Evolutionary conservation across 2,888 invertebrate species (phyloP).

Genomic region (Osmoderma eremita): DNA sequence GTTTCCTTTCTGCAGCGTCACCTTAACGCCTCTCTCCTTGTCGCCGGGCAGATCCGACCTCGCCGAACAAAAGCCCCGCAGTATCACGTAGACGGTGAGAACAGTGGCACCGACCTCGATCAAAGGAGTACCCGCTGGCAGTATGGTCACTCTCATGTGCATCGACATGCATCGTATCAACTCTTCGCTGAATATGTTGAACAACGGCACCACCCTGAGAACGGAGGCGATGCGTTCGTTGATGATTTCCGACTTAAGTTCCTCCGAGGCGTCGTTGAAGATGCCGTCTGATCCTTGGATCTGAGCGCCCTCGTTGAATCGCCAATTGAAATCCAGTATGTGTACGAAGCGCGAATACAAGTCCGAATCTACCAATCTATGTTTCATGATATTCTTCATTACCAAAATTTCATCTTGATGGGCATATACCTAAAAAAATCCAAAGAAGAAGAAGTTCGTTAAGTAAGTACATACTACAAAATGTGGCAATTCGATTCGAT

Average conservation of each 20-base stretch:
- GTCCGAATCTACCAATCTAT: conserved; percentile 64
- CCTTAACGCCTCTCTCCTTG: conserved; percentile 31
- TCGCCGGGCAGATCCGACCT: conserved; percentile 45
- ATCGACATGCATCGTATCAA: conserved; percentile 32
- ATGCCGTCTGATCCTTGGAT: conserved; percentile 40
- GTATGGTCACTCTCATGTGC: conserved; percentile 36
- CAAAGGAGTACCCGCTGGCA: conserved; percentile 42
- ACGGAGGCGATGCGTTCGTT: conserved; percentile 39
- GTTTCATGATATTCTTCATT: conserved; percentile 66
- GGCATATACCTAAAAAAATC: conserved; percentile 6
- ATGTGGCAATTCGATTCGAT: too few relatives aligned
- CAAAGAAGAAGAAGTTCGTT: not conserved
- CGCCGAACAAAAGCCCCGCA: conserved; percentile 45
- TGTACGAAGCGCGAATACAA: conserved; percentile 65
- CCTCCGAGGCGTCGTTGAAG: conserved; percentile 42
- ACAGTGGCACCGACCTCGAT: conserved; percentile 25
- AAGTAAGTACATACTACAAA: too few relatives aligned
- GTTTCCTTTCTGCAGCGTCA: conserved; percentile 43
- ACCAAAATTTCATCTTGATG: conserved; percentile 66
- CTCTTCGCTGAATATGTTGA: conserved; percentile 32
- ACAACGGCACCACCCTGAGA: conserved; percentile 42
- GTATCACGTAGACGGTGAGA: conserved; percentile 41
- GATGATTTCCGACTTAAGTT: conserved; percentile 44
- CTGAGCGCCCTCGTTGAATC: conserved; percentile 63
- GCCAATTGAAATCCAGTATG: conserved; percentile 67